These are phyloP conservation scores for Chloebia gouldiae DNA, from an alignment of 2,113 vertebrate genomes.

Conservation along the genomic window DNA sequence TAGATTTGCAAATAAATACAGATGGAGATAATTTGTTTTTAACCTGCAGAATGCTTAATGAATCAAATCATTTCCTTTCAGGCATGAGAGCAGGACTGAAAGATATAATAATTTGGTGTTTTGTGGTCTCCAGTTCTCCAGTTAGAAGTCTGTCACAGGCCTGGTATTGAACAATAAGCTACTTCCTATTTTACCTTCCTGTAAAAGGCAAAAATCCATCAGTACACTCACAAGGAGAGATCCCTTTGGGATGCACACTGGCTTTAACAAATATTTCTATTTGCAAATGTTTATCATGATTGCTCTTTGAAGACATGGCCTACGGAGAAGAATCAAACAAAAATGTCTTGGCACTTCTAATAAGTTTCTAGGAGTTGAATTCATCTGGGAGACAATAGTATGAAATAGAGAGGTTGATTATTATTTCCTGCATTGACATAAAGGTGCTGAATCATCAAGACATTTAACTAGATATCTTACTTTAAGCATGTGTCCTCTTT, in stretches of 20 bases:
- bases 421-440: background rate
- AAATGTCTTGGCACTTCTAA: background rate
- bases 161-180: background rate
- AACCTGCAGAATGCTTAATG: conserved; percentile 51
- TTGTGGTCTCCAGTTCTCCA: conserved; percentile 36
- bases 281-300: background rate
- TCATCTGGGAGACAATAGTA: background rate
- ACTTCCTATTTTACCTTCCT: background rate
- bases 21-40: conserved; percentile 43
- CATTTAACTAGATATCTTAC: background rate
- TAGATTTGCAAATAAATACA: conserved; percentile 47
- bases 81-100: conserved; percentile 24
- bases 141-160: background rate
- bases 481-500: background rate
- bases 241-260: background rate
- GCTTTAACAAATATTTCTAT: conserved; percentile 1
- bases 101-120: conserved; percentile 41
- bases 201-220: background rate
- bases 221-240: background rate
- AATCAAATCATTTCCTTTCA: conserved; percentile 58
- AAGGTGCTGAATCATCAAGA: background rate
- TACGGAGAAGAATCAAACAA: background rate
- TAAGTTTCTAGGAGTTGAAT: background rate
- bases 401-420: background rate
- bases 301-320: background rate